Base-by-base conservation (phyloP, 1,140 invertebrate genomes). In the Atopsyche davidsoni region DNA sequence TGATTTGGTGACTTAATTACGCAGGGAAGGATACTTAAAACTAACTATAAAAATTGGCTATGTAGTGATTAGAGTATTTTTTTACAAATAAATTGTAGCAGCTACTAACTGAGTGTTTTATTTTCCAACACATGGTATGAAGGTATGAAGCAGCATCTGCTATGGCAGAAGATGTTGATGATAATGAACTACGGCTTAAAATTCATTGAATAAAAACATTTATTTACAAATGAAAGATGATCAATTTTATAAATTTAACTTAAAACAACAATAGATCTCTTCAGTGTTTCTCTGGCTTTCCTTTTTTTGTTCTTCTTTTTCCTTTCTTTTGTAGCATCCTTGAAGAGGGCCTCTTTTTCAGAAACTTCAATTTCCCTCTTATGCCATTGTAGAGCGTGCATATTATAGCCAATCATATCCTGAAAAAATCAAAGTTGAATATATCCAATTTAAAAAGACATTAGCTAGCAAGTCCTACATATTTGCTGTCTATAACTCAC, bases 381-480 rank as follows among this genome's bases (percentile, higher is more conserved):
- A 10, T 92, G 59, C 63, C 89, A 84, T 44, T 82, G 75, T 57
- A 97, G 71, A 0, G 85, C 91, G 65, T 91, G 85, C 38, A 89
- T 67, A 73, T 98, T 98, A 64, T 85, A 89, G 2, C 92, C 93
- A 44, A 93, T 72, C 40, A 80, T 79, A 70, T 97, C 88, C 80
- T 94, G 65, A 34, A 47, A 53, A 69, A 75, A 66, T 53, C 4
- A 17, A 39, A 9, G 6, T 28, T 57, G 53, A 34, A 3, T 36
- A 46, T 24, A 11, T 38, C 44, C 24, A 28, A 7, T 7, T 7
- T 28, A 28, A 28, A n/a, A n/a, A n/a, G n/a, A n/a, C n/a, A n/a
- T n/a, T n/a, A n/a, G n/a, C n/a, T n/a, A n/a, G n/a, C n/a, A n/a
- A n/a, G n/a, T n/a, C n/a, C n/a, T n/a, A n/a, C n/a, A n/a, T n/a